Conservation (phyloP, 2,888 invertebrate genomes). For the Alsophila aescularia region DNA sequence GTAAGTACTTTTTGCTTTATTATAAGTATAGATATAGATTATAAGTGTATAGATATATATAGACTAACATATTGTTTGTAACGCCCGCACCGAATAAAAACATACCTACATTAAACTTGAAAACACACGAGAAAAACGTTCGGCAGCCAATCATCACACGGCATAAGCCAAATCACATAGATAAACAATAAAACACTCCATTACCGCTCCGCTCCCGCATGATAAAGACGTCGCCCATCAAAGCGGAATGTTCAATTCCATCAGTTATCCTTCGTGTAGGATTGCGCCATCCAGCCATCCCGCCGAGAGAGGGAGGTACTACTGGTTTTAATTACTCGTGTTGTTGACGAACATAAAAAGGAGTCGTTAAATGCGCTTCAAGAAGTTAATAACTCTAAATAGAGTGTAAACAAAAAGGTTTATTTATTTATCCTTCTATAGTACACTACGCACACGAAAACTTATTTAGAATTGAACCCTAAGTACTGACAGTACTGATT, state of each 20-base stretch:
- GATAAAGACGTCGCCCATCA: conserved; percentile 46
- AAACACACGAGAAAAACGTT: conserved; percentile 1
- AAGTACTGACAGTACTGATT: no score
- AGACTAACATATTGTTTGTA: background rate
- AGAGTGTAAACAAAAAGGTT: no score
- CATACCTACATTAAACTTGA: conserved; percentile 1
- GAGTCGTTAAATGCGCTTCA: background rate
- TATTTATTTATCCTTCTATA: no score
- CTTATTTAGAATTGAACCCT: no score
- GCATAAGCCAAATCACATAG: conserved; percentile 38
- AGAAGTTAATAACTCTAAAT: no score
- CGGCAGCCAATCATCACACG: conserved; percentile 20
- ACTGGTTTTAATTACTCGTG: background rate
- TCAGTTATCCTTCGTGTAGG: conserved; percentile 41
- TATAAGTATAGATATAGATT: no score
- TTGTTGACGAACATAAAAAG: background rate
- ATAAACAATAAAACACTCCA: conserved; percentile 44
- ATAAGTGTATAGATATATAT: no score
- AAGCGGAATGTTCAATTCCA: conserved; percentile 45
- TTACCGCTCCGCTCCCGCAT: conserved; percentile 37
- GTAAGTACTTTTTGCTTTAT: no score
- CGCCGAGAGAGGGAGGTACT: background rate
- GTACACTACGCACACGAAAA: no score
- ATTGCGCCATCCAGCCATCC: conserved; percentile 33
- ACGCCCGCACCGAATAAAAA: no score